Percentiles rank a stretch among this genome's conserved stretches.
Evolutionary conservation across 2,797 vertebrate species (phyloP).

Genomic region (Cyclura pinguis): DNA sequence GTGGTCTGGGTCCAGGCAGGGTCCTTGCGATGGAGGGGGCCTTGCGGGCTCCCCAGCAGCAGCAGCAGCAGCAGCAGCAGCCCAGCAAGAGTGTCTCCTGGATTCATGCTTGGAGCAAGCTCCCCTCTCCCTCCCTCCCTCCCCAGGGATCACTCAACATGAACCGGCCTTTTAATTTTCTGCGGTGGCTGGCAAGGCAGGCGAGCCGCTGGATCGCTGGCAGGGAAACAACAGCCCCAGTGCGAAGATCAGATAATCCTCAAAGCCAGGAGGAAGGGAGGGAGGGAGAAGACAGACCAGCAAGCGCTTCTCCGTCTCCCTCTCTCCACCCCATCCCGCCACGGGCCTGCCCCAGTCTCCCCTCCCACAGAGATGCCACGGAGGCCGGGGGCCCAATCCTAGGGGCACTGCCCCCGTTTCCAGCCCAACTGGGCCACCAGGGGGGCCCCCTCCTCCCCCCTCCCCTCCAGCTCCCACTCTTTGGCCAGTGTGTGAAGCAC

Average conservation of each 20-base stretch:
- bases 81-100: constrained; percentile 36
- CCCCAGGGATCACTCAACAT: constrained; percentile 80
- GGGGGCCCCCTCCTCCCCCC: rapidly evolving
- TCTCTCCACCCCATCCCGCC: not conserved
- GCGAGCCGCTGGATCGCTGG: constrained; percentile 68
- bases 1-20: not conserved
- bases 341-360: constrained; percentile 42
- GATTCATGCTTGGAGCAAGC: constrained; percentile 50
- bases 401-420: not conserved
- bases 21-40: not conserved
- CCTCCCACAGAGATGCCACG: not conserved
- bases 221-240: constrained; percentile 70
- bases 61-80: too few relatives aligned
- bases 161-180: constrained; percentile 85
- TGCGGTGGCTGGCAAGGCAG: constrained; percentile 74
- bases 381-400: rapidly evolving
- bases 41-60: not conserved
- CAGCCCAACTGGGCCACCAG: not conserved
- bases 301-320: not conserved
- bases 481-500: too few relatives aligned
- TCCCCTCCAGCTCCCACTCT: not conserved
- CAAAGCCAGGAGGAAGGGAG: not conserved
- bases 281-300: too few relatives aligned
- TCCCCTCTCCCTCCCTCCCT: constrained; percentile 50
- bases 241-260: constrained; percentile 47